Conservation (phyloP, 1,140 invertebrate species). For the Periplaneta americana region DNA sequence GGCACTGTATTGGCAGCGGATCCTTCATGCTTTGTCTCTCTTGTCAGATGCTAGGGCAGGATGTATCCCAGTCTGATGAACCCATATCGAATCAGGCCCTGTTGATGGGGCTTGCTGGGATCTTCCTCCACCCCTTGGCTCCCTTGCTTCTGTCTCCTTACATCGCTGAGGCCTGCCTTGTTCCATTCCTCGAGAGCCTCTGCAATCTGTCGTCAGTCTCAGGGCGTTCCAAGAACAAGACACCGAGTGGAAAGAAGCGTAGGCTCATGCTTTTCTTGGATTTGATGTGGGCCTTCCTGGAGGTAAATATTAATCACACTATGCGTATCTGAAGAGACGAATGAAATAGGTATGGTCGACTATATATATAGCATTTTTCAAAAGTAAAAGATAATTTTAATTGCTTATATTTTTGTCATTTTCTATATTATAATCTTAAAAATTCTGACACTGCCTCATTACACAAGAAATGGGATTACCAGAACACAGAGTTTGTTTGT, state of each 20-base stretch:
- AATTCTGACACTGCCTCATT: too few relatives aligned
- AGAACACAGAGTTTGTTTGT: too few relatives aligned
- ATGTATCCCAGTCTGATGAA: not conserved
- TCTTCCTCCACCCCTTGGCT: slow-evolving; percentile 49
- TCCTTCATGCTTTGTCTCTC: not conserved
- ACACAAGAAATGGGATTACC: too few relatives aligned
- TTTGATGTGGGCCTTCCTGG: slow-evolving; percentile 60
- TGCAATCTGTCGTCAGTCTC: slow-evolving; percentile 9
- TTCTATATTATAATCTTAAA: too few relatives aligned
- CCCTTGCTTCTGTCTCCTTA: slow-evolving; percentile 47
- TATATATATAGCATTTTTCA: too few relatives aligned
- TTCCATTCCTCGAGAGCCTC: slow-evolving; percentile 42
- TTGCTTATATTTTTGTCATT: too few relatives aligned
- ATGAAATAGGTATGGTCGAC: too few relatives aligned
- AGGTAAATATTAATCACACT: too few relatives aligned
- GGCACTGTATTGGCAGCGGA: not conserved
- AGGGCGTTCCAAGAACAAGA: slow-evolving; percentile 8
- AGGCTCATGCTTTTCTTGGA: slow-evolving; percentile 45
- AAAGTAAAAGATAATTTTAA: too few relatives aligned
- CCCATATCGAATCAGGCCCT: slow-evolving; percentile 11
- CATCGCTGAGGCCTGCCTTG: slow-evolving; percentile 47
- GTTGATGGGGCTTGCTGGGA: slow-evolving; percentile 23
- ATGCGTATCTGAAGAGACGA: too few relatives aligned
- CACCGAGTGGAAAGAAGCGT: slow-evolving; percentile 12
- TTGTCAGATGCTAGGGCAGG: not conserved